Evolutionary conservation across 2,797 vertebrate genomes (phyloP).

Genomic region (Glyptemys insculpta): DNA sequence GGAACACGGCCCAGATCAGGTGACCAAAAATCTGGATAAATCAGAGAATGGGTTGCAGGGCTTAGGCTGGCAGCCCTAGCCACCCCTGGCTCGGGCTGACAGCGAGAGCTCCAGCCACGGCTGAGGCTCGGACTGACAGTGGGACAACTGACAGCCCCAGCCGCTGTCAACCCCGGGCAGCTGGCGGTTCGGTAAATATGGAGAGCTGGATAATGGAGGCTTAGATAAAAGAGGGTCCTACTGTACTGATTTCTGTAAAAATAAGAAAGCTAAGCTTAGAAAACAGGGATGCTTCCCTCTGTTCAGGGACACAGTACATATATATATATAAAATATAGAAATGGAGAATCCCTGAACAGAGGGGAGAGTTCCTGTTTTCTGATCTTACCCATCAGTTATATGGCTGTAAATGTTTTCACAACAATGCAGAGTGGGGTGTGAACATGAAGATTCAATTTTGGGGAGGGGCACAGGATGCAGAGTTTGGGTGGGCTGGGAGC

Average conservation of each 20-base stretch:
- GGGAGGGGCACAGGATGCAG: background rate
- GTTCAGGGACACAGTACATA: background rate
- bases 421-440: background rate
- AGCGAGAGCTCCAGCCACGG: no score
- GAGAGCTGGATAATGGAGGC: background rate
- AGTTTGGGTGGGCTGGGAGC: background rate
- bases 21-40: background rate
- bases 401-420: background rate
- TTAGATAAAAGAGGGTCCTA: background rate
- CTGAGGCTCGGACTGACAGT: no score
- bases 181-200: background rate
- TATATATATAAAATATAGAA: accelerated
- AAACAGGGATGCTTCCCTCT: background rate
- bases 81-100: no score
- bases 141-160: background rate
- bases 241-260: background rate
- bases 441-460: background rate
- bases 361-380: no score
- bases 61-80: no score
- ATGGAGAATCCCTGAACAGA: no score
- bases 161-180: background rate
- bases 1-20: background rate
- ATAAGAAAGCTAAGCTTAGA: background rate
- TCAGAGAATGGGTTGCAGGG: background rate
- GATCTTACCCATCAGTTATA: no score